Base-by-base conservation (phyloP, 2,113 vertebrate genomes). In the Coracopsis vasa region DNA sequence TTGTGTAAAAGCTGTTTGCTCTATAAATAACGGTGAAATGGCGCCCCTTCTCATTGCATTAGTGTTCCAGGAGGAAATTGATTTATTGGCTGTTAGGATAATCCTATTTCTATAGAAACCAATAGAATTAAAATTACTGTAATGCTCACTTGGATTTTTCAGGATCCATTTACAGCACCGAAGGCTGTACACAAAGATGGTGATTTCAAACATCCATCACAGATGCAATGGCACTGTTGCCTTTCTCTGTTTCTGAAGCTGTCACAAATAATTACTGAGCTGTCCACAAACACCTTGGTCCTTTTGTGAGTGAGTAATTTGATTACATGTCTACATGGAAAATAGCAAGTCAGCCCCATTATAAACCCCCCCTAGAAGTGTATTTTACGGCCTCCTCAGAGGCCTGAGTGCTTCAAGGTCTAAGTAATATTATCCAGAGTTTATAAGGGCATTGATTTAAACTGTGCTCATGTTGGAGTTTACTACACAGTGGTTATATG, bases 1-100 rank as follows among this genome's bases (percentile, higher is more conserved):
- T 92, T 91, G 88, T 82, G 70, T 92, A 93, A 96, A 97, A 95
- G 93, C 92, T 87, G 75, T 95, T 94, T 94, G 85, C 88, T 96
- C 67, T 88, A 90, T 96, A 96, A 95, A 92, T 94, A 96, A 95
- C 18, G 1, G 58, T 71, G 79, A 85, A 97, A 88, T 21, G 47
- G 41, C 53, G 16, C 70, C 70, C 89, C 80, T 94, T 96, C 95
- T 91, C 90, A 39, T 79, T 86, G 80, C 81, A 41, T 84, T 71
- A 69, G 45, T 81, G 35, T 85, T 85, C 48, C 47, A 72, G 60
- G 45, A 89, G 65, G 90, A 88, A 89, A 82, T 74, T 51, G 92
- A 82, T 96, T 96, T 96, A 96, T 96, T 91, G 88, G 91, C 92
- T 91, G 83, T 94, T 97, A 91, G 86, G 64, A 54, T 92, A 88